Conservation (phyloP, 2,888 invertebrate species). For the Leptopterna dolabrata region DNA sequence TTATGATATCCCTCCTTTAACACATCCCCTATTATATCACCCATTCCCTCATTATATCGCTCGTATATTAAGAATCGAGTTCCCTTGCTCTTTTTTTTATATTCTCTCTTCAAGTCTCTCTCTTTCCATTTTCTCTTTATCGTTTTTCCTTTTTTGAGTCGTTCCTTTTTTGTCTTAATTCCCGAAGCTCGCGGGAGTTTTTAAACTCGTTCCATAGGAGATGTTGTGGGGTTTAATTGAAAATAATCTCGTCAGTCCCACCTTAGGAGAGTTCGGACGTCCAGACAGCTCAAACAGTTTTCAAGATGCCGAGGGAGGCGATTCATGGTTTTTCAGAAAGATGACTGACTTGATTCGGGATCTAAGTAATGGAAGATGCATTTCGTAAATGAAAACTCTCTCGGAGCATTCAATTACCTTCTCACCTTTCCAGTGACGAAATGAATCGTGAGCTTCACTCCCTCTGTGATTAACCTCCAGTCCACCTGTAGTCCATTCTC, state of each 20-base stretch:
- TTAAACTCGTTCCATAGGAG: background rate
- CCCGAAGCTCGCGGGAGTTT: slow-evolving; percentile 4
- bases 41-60: slow-evolving; percentile 53
- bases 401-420: background rate
- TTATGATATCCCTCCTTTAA: slow-evolving; percentile 55
- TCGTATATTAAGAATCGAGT: slow-evolving; percentile 44
- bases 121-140: slow-evolving; percentile 4
- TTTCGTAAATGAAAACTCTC: background rate
- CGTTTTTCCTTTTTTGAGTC: background rate
- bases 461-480: background rate
- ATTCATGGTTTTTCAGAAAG: background rate
- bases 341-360: background rate
- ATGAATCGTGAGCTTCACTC: background rate
- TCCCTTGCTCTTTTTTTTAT: slow-evolving; percentile 32
- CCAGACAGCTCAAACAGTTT: background rate
- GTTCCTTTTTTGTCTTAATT: background rate
- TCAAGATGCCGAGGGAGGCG: background rate
- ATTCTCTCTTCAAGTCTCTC: background rate
- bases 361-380: background rate
- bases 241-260: slow-evolving; percentile 7
- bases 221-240: slow-evolving; percentile 3
- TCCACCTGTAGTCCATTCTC: background rate
- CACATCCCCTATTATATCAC: slow-evolving; percentile 53
- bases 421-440: background rate
- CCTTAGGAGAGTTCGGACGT: background rate